Base-by-base conservation (phyloP, 2,797 vertebrate species). In the Labroides dimidiatus region DNA sequence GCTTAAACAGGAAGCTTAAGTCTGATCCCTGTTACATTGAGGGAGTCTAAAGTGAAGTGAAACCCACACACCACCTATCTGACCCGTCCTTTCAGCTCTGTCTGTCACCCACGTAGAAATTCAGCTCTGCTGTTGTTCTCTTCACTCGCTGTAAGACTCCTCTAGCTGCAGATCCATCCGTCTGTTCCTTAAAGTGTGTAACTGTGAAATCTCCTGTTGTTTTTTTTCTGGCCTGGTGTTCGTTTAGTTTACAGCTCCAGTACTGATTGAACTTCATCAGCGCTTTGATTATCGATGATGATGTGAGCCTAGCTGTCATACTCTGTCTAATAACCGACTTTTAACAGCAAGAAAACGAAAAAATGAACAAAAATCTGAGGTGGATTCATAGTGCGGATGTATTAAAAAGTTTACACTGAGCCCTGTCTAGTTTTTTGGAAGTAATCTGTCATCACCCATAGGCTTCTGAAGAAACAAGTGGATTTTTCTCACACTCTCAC, bases 211-310 rank as follows among this genome's bases (percentile, higher is more conserved):
- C 37, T 42, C 13, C 14, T 24, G 43, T 11, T 27, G 23, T 8
- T 43, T 4, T 1, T 2, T 14, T 11, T 30, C 10, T 13, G 37
- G 3, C 11, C 9, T 13, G 42, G 27, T 36, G 20, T 21, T 39
- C 37, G 4, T 15, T 37, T 24, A 2, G 36, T 4, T 30, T 24
- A 12, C 1, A 24, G 27, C 20, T 1, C 1, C 65, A 52, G 16
- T 16, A 47, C 16, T 27, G 48, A 69, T 45, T 15, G 1, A 5
- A 20, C 19, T 20, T 69, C 19, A 37, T 36, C 10, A 11, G 7
- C 45, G 11, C 49, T 15, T 37, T 39, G 20, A 59, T 68, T 23
- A 24, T n/a, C n/a, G n/a, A n/a, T n/a, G n/a, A n/a, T n/a, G n/a
- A n/a, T n/a, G n/a, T n/a, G n/a, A n/a, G n/a, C n/a, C n/a, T n/a